Evolutionary conservation across 2,888 invertebrate genomes (phyloP).

Genomic region (Ophraella communa): DNA sequence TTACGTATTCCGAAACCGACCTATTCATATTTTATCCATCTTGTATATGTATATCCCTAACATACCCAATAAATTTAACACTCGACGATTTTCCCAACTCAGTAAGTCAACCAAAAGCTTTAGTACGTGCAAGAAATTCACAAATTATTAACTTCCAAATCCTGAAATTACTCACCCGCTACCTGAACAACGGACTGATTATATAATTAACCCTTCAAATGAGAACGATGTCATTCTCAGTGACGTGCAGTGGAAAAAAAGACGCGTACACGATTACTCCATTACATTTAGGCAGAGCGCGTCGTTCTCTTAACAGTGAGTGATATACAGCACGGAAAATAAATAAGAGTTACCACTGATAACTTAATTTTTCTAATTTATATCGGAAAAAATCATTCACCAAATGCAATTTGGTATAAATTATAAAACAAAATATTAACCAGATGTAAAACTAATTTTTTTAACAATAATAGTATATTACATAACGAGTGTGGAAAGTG

Average conservation of each 20-base stretch:
- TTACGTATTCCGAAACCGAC: background rate
- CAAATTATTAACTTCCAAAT: slow-evolving; percentile 23
- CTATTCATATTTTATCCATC: slow-evolving; percentile 5
- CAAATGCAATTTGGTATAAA: too few species aligned
- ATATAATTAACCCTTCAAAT: slow-evolving; percentile 22
- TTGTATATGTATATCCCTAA: slow-evolving; percentile 9
- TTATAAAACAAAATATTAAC: too few species aligned
- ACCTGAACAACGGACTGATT: slow-evolving; percentile 23
- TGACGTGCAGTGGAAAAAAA: background rate
- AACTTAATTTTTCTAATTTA: too few species aligned
- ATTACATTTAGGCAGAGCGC: too few species aligned
- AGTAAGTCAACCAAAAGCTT: slow-evolving; percentile 19
- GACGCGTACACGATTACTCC: too few species aligned
- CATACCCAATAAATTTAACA: slow-evolving; percentile 17
- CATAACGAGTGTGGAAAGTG: too few species aligned
- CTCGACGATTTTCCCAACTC: slow-evolving; percentile 15
- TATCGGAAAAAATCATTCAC: too few species aligned
- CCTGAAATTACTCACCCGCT: slow-evolving; percentile 18
- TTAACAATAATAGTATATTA: too few species aligned
- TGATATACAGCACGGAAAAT: too few species aligned
- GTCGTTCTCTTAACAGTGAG: too few species aligned
- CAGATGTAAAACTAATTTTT: too few species aligned
- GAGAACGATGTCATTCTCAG: slow-evolving; percentile 7
- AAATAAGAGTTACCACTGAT: too few species aligned
- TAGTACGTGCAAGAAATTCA: slow-evolving; percentile 26